Percentiles rank a stretch among this genome's conserved stretches.
phyloP scores from a whole-genome alignment of 2,888 invertebrate genomes.

The Drosophila mayaguana region DNA sequence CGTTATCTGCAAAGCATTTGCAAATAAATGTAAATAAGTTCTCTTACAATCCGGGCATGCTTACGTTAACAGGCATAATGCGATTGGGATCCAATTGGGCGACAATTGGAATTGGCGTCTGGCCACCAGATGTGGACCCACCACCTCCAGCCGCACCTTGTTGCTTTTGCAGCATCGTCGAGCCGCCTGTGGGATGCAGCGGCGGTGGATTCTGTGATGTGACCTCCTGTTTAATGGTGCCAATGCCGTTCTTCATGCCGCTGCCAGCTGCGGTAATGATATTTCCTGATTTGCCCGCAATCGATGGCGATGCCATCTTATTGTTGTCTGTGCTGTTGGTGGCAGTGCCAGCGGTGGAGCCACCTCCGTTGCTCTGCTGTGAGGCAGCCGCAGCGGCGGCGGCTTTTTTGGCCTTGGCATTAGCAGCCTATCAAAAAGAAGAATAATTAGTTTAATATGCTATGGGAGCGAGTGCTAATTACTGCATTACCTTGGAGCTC shows the following conservation, averaged over 20 bases:
- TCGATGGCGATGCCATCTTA: slow-evolving; percentile 34
- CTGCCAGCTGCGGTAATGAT: slow-evolving; percentile 39
- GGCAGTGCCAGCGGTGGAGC: slow-evolving; percentile 14
- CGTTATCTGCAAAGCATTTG: slow-evolving; percentile 88
- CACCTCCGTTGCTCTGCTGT: slow-evolving; percentile 60
- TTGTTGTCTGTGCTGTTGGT: slow-evolving; percentile 45
- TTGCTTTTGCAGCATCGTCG: slow-evolving; percentile 75
- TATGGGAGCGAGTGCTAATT: not conserved
- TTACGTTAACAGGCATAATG: slow-evolving; percentile 87
- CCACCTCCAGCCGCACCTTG: slow-evolving; percentile 54
- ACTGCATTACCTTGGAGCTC: slow-evolving; percentile 81
- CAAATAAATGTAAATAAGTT: slow-evolving; percentile 3
- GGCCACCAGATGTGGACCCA: slow-evolving; percentile 46
- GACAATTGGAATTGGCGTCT: slow-evolving; percentile 83
- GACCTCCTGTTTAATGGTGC: slow-evolving; percentile 74
- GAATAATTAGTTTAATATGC: slow-evolving; percentile 10
- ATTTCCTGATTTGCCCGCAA: slow-evolving; percentile 48
- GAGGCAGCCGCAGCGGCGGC: slow-evolving; percentile 82
- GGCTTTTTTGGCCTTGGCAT: slow-evolving; percentile 84
- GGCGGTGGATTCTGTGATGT: slow-evolving; percentile 81
- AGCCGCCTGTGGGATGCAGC: slow-evolving; percentile 74
- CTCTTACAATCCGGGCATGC: slow-evolving; percentile 15
- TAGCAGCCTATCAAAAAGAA: slow-evolving; percentile 76
- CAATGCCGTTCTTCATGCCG: slow-evolving; percentile 69
- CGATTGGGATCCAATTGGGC: slow-evolving; percentile 86